Evolutionary conservation across 2,113 vertebrate genomes (phyloP).

Genomic region (Stictonetta naevosa): DNA sequence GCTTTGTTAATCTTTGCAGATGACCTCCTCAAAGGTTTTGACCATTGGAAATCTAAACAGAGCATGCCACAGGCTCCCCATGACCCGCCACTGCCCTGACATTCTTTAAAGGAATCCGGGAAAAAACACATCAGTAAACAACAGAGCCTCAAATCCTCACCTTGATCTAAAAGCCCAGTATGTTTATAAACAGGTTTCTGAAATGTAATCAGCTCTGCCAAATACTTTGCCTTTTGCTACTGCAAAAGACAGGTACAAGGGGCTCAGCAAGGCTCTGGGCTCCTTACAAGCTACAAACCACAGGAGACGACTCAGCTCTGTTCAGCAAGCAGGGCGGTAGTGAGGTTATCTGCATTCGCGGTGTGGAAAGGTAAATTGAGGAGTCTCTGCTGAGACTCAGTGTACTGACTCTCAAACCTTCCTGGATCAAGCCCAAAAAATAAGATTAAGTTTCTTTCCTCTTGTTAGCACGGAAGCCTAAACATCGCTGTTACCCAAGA

Average conservation of each 20-base stretch:
- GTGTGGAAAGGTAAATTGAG: background rate
- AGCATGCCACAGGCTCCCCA: background rate
- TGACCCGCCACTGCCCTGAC: background rate
- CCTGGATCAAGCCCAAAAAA: background rate
- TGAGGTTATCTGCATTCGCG: background rate
- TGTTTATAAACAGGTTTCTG: background rate
- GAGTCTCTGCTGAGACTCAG: too few relatives aligned
- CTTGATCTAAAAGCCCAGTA: background rate
- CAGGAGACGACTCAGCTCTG: background rate
- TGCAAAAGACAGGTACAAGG: background rate
- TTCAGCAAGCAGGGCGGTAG: background rate
- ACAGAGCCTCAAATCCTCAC: background rate
- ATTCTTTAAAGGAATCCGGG: background rate
- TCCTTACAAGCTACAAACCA: too few relatives aligned
- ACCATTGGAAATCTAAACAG: background rate
- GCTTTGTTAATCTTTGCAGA: background rate
- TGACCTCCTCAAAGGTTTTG: background rate
- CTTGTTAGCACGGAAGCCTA: background rate
- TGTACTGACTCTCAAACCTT: background rate
- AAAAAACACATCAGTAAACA: background rate
- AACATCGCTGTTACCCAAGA: background rate
- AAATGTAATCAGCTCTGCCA: background rate
- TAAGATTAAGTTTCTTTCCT: background rate
- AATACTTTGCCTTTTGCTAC: background rate
- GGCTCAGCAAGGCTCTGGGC: background rate